A percentile compares a stretch with the other conserved stretches of the same genome.
phyloP scores from a whole-genome alignment of 2,888 invertebrate species.

The Trichopria drosophilae region DNA sequence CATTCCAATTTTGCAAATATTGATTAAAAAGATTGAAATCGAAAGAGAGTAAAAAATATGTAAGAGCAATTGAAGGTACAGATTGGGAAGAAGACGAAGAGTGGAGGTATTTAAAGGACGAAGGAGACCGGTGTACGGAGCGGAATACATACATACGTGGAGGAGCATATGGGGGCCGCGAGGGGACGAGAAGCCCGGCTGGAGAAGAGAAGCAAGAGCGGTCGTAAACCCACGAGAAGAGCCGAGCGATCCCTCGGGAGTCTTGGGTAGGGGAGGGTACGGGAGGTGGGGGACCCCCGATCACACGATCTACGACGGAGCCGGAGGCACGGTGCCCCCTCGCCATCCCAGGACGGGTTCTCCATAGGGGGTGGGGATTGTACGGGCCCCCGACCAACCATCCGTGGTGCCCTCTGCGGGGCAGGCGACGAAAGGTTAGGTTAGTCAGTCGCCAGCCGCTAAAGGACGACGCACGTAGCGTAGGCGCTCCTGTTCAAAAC shows the following conservation, averaged over 20 bases:
- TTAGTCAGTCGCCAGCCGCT: slow-evolving; percentile 52
- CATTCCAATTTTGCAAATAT: too few species aligned
- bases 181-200: background rate
- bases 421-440: slow-evolving; percentile 45
- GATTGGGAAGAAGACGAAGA: slow-evolving; percentile 2
- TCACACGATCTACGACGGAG: too few species aligned
- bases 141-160: slow-evolving; percentile 24
- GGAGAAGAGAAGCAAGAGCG: background rate
- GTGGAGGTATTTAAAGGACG: slow-evolving; percentile 22
- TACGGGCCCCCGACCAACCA: slow-evolving; percentile 33
- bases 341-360: slow-evolving; percentile 1
- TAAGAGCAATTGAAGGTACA: slow-evolving; percentile 2
- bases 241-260: background rate
- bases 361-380: slow-evolving; percentile 14
- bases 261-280: slow-evolving; percentile 11
- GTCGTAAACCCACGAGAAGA: background rate
- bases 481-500: too few species aligned
- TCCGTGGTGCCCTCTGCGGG: slow-evolving; percentile 50
- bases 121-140: slow-evolving; percentile 20
- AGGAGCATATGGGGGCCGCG: slow-evolving; percentile 14
- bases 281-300: too few species aligned
- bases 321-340: slow-evolving; percentile 17
- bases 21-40: too few species aligned
- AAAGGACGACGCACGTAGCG: too few species aligned
- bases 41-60: too few species aligned